A percentile compares a stretch with the other conserved stretches of the same genome.
These are phyloP conservation scores for Hypercompe scribonia DNA, from an alignment of 2,888 invertebrate genomes.

Conservation along the genomic window DNA sequence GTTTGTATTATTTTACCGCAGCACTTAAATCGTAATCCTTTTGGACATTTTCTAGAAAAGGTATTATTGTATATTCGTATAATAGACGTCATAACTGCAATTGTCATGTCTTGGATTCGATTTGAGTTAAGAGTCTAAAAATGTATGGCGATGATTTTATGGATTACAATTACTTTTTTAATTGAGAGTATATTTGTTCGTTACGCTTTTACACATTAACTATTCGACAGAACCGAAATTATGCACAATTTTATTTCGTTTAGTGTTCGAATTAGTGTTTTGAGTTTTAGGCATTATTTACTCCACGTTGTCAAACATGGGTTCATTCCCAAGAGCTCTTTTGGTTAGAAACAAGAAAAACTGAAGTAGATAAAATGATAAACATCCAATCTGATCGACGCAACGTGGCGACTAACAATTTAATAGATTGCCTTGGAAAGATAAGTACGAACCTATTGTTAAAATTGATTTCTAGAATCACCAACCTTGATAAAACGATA, in stretches of 20 bases:
- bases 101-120: not conserved
- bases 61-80: not conserved
- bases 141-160: not conserved
- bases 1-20: not conserved
- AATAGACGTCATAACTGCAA: not conserved
- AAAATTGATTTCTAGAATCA: conserved; percentile 56
- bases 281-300: not conserved
- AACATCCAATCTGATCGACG: conserved; percentile 40
- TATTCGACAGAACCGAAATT: no score
- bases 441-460: conserved; percentile 16
- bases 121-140: not conserved
- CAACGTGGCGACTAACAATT: conserved; percentile 48
- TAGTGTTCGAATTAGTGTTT: no score
- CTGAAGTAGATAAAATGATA: not conserved
- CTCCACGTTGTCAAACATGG: not conserved
- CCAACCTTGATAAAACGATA: conserved; percentile 33
- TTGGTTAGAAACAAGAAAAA: conserved; percentile 7
- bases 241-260: no score
- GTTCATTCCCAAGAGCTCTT: not conserved
- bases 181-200: no score
- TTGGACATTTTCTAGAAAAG: not conserved
- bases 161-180: no score
- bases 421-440: conserved; percentile 36
- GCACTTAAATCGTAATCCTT: not conserved
- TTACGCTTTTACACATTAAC: no score